Evolutionary conservation across 2,113 vertebrate species (phyloP).

Genomic region (Donacobius atricapilla): DNA sequence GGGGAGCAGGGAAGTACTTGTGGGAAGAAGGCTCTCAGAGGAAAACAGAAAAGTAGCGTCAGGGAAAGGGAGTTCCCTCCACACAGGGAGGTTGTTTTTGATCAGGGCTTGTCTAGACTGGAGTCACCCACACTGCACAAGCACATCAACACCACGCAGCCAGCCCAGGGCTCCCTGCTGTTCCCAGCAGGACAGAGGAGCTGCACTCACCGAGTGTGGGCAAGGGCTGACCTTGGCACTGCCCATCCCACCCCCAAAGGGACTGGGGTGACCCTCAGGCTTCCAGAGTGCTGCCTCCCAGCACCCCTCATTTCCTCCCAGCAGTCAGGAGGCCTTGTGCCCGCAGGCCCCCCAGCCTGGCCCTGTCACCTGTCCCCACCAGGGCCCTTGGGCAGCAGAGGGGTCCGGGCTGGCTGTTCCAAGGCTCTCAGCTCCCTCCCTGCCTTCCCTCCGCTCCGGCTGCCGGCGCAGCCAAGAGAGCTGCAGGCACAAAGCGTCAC

Average conservation of each 20-base stretch:
- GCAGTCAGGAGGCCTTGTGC: no score
- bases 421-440: neutral
- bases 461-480: neutral
- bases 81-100: neutral
- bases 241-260: neutral
- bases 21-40: neutral
- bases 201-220: rapidly evolving
- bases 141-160: neutral
- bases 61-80: neutral
- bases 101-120: slow-evolving; percentile 48
- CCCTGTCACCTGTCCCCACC: neutral
- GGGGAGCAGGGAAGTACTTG: neutral
- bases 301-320: neutral
- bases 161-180: neutral
- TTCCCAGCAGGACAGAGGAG: neutral
- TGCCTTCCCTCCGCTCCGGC: neutral
- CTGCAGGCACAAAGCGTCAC: slow-evolving; percentile 23
- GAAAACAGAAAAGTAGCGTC: neutral
- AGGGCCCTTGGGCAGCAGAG: neutral
- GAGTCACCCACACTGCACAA: neutral
- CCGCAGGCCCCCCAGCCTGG: neutral
- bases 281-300: neutral
- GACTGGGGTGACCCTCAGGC: neutral
- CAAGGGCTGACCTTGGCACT: neutral
- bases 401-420: rapidly evolving